phyloP scores from a whole-genome alignment of 2,797 vertebrate species.

The Clarias fuscus region DNA sequence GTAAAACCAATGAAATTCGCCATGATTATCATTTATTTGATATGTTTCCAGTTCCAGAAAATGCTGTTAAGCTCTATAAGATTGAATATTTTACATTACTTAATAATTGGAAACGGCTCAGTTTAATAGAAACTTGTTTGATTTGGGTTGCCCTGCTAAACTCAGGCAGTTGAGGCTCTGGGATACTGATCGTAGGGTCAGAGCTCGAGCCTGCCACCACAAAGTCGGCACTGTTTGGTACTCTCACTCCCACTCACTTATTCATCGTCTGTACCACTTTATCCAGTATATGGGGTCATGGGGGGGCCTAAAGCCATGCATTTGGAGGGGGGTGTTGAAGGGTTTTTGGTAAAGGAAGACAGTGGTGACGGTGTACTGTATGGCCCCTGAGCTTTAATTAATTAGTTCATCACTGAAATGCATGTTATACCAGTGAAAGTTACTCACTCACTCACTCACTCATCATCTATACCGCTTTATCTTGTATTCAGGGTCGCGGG shows the following conservation, averaged over 20 bases:
- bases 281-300: too few relatives aligned
- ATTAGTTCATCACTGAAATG: constrained; percentile 18
- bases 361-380: neutral
- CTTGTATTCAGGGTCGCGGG: too few relatives aligned
- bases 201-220: too few relatives aligned
- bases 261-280: too few relatives aligned
- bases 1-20: neutral
- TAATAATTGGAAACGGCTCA: neutral
- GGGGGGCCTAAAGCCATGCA: too few relatives aligned
- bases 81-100: neutral
- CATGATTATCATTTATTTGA: neutral
- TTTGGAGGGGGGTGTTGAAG: neutral
- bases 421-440: constrained; percentile 5
- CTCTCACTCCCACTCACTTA: too few relatives aligned
- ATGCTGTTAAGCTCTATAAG: neutral
- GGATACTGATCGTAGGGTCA: too few relatives aligned
- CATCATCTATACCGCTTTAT: too few relatives aligned
- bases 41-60: neutral
- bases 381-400: constrained; percentile 22
- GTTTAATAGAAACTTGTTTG: neutral
- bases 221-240: too few relatives aligned
- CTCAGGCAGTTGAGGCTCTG: too few relatives aligned
- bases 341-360: constrained; percentile 14
- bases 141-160: neutral
- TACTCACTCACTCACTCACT: too few relatives aligned